Conservation (phyloP, 2,888 invertebrate species). For the Calameuta filiformis region DNA sequence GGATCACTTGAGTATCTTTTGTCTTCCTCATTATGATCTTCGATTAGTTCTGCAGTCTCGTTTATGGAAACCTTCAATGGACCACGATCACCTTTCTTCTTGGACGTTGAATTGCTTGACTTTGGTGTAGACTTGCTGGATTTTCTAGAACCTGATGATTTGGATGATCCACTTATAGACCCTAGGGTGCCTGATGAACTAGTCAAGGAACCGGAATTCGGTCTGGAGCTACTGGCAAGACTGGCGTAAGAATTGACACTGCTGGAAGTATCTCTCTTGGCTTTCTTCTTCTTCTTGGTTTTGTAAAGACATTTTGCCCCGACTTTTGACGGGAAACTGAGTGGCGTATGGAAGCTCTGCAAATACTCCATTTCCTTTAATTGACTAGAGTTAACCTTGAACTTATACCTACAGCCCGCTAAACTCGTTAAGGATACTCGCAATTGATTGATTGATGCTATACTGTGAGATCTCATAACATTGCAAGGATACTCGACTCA, state of each 20-base stretch:
- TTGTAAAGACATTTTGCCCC: conserved; percentile 19
- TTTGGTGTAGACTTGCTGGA: conserved; percentile 44
- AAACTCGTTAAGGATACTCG: neutral
- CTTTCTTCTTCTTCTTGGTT: conserved; percentile 34
- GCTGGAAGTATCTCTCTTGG: conserved; percentile 40
- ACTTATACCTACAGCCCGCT: neutral
- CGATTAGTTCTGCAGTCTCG: conserved; percentile 65
- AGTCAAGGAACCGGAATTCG: conserved; percentile 52
- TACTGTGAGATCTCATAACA: neutral
- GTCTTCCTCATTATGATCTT: conserved; percentile 47
- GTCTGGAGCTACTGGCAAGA: conserved; percentile 43
- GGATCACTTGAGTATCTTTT: conserved; percentile 31
- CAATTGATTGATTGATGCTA: neutral
- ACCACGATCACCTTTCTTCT: conserved; percentile 57
- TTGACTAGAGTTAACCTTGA: neutral
- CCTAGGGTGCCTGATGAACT: conserved; percentile 49
- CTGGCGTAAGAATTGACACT: conserved; percentile 52
- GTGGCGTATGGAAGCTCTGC: conserved; percentile 42
- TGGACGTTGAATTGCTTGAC: conserved; percentile 47
- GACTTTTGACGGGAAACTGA: conserved; percentile 33
- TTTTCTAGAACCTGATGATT: conserved; percentile 43
- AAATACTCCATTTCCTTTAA: conserved; percentile 25
- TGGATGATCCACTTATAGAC: conserved; percentile 46
- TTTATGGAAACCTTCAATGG: conserved; percentile 66
- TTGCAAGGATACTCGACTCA: neutral